Evolutionary conservation across 2,888 invertebrate species (phyloP).

Genomic region (Galeruca laticollis): DNA sequence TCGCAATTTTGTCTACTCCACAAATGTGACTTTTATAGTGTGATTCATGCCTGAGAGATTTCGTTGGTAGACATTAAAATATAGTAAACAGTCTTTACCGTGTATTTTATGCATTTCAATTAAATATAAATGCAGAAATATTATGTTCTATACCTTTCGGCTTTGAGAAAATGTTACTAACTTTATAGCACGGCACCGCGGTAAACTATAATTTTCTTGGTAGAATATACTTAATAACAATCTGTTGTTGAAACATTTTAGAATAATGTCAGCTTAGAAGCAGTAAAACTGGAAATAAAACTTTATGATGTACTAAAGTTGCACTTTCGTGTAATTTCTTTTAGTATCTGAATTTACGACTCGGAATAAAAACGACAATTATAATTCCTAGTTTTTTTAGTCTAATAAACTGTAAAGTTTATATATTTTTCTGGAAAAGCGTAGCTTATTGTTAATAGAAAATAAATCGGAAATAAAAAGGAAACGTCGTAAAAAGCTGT

Average conservation of each 20-base stretch:
- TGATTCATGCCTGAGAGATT: not conserved
- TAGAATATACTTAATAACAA: constrained; percentile 15
- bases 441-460: constrained; percentile 29
- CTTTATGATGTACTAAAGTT: constrained; percentile 32
- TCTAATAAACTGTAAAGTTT: constrained; percentile 5
- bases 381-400: constrained; percentile 18
- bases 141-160: too few species aligned
- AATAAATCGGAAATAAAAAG: constrained; percentile 30
- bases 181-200: not conserved
- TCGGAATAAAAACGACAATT: constrained; percentile 29
- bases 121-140: too few species aligned
- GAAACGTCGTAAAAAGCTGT: constrained; percentile 23
- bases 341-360: constrained; percentile 27
- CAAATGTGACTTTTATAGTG: not conserved
- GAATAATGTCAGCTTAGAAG: constrained; percentile 23
- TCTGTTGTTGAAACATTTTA: constrained; percentile 26
- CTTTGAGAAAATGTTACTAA: too few species aligned
- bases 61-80: not conserved
- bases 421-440: constrained; percentile 23
- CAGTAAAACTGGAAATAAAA: constrained; percentile 31
- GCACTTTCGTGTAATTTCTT: constrained; percentile 31
- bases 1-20: not conserved
- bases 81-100: not conserved
- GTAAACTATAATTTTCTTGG: constrained; percentile 11
- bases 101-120: not conserved